Base-by-base conservation (phyloP, 2,113 vertebrate species). In the Trematocara stigmaticum region DNA sequence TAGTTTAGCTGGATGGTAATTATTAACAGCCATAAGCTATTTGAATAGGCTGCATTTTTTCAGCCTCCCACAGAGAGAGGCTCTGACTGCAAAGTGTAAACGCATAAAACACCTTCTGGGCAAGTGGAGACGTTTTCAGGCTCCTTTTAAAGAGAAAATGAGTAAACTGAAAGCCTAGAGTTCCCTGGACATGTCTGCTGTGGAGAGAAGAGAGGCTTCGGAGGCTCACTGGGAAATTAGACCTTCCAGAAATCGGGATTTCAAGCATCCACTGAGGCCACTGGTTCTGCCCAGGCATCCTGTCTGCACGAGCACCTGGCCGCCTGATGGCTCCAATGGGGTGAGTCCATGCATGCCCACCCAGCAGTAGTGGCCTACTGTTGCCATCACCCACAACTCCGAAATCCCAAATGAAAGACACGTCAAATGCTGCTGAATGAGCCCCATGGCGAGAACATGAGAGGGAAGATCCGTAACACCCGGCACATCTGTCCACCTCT, bases 401-500 rank as follows among this genome's bases (percentile, higher is more conserved):
- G 74, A 88, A 81, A 91, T 92, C 86, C 81, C 82, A 78, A 94
- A 92, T 93, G 82, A 94, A 95, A 94, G 93, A 94, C 85, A 83
- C 52, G 66, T 94, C 91, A 91, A 93, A 90, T 31, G 51, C 71
- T 80, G 79, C 87, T 92, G 90, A 94, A 92, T 93, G 84, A 71
- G 78, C 91, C 92, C 83, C 93, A 91, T 83, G 89, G 79, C n/a
- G 94, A 85, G 94, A 88, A 90, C 91, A 91, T 82, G 86, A 92
- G 92, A 91, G 85, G 88, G 91, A 93, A 87, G 91, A 94, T 90
- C 92, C 81, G 71, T 90, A 86, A 90, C 88, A 90, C 87, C 79
- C 78, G n/a, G 79, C 88, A 94, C 95, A 96, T 96, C 95, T 96
- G 95, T 92, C 94, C 94, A 90, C 91, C 93, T 95, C 90, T 89